These are phyloP conservation scores for Cenopis cana DNA, from an alignment of 2,888 invertebrate genomes.

Conservation along the genomic window DNA sequence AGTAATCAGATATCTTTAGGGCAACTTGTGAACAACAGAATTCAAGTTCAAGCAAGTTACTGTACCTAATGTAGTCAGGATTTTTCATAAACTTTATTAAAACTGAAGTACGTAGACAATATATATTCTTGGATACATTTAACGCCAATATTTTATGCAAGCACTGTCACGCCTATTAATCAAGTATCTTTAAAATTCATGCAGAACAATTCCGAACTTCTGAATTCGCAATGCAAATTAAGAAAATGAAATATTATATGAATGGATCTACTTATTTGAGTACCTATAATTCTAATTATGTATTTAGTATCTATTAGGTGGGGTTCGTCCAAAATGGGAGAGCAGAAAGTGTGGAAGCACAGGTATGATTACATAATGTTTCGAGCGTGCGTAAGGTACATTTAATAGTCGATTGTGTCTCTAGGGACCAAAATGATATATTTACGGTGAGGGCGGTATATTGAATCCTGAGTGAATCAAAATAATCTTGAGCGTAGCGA, in stretches of 20 bases:
- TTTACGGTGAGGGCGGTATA: no score
- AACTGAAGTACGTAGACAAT: neutral
- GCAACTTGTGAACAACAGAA: neutral
- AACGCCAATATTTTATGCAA: slow-evolving; percentile 31
- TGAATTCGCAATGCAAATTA: slow-evolving; percentile 63
- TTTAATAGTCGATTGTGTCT: no score
- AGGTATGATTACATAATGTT: no score
- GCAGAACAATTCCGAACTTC: slow-evolving; percentile 56
- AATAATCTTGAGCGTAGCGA: no score
- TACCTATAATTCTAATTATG: neutral
- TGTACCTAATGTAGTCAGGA: neutral
- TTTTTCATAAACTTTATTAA: neutral
- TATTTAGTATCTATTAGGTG: neutral
- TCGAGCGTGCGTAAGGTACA: no score
- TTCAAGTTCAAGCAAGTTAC: neutral
- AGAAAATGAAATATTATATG: slow-evolving; percentile 59
- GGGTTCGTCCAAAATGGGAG: neutral
- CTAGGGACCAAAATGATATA: no score
- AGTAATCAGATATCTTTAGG: neutral
- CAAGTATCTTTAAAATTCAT: slow-evolving; percentile 58
- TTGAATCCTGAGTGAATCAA: no score
- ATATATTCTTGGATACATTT: neutral
- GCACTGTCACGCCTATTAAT: slow-evolving; percentile 36
- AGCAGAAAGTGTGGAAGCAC: no score
- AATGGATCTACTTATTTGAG: slow-evolving; percentile 31